Conservation (phyloP, 2,113 vertebrate genomes). For the Oriolus oriolus region DNA sequence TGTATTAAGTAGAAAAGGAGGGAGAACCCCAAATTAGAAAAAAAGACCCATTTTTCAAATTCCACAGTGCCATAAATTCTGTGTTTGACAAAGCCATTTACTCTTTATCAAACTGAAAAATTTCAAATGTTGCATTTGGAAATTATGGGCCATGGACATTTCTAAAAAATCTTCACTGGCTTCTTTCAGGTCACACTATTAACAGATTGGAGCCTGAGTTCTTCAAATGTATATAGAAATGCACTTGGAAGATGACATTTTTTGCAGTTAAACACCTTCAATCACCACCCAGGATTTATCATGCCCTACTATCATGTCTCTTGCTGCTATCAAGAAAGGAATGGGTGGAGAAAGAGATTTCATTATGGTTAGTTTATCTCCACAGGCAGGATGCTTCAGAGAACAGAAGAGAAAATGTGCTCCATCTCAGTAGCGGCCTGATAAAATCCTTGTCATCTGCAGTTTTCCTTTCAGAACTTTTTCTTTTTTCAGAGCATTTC, state of each 20-base stretch:
- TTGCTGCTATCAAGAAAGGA: not conserved
- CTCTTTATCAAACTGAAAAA: not conserved
- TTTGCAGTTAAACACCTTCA: not conserved
- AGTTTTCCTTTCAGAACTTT: constrained; percentile 34
- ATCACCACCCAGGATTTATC: constrained; percentile 9
- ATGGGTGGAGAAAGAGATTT: not conserved
- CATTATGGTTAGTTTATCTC: constrained; percentile 41
- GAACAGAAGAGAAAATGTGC: not conserved
- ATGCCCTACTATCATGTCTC: not conserved
- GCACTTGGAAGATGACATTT: not conserved
- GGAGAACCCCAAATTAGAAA: accelerated
- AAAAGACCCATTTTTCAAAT: accelerated
- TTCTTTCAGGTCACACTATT: not conserved
- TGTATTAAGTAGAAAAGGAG: not conserved
- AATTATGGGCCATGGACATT: not conserved
- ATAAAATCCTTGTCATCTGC: constrained; percentile 42
- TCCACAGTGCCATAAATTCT: not conserved
- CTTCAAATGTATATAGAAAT: not conserved
- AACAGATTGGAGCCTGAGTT: not conserved
- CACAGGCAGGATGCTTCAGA: not conserved
- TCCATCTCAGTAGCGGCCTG: not conserved
- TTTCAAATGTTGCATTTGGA: not conserved
- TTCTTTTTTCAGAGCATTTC: constrained; percentile 61
- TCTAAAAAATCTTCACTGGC: not conserved
- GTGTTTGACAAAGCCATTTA: not conserved